A percentile compares a stretch with the other conserved stretches of the same genome.
phyloP scores from a whole-genome alignment of 1,140 invertebrate species.

The Lasioglossum baleicum region DNA sequence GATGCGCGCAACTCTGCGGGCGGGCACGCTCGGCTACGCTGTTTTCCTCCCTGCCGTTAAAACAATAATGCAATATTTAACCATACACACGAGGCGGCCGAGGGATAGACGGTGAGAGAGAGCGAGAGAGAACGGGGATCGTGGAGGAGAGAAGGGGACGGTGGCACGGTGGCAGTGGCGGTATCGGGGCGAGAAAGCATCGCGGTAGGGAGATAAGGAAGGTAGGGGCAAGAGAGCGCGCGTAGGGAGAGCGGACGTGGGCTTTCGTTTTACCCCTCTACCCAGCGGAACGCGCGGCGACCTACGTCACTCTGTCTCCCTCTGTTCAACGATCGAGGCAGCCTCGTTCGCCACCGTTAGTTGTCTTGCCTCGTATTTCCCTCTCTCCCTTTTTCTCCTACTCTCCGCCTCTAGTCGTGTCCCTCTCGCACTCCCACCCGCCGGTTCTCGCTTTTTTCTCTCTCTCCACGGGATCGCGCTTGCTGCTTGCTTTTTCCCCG shows the following conservation, averaged over 20 bases:
- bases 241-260: conserved; percentile 42
- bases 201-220: conserved; percentile 66
- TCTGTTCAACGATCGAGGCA: conserved; percentile 37
- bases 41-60: conserved; percentile 78
- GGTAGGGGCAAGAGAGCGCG: conserved; percentile 49
- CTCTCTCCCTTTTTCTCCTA: conserved; percentile 6
- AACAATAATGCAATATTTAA: conserved; percentile 81
- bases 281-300: conserved; percentile 26
- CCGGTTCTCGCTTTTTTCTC: conserved; percentile 31
- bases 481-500: conserved; percentile 43
- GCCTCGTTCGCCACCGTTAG: conserved; percentile 53
- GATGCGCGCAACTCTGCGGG: conserved; percentile 67
- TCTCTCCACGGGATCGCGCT: background rate
- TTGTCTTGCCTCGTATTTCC: conserved; percentile 57
- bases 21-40: conserved; percentile 65
- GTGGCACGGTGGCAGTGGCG: conserved; percentile 37
- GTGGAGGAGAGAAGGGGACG: conserved; percentile 39
- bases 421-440: background rate
- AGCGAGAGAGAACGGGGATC: conserved; percentile 11
- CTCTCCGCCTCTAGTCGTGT: too few relatives aligned
- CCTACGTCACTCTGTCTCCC: background rate
- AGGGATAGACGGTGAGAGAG: conserved; percentile 46
- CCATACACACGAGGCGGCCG: conserved; percentile 72
- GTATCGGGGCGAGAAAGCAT: conserved; percentile 54
- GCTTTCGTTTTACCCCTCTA: conserved; percentile 39